Evolutionary conservation across 2,113 vertebrate genomes (phyloP), one percentile per base, ranked within the genome.

Genomic region (Psilopogon haemacephalus): DNA sequence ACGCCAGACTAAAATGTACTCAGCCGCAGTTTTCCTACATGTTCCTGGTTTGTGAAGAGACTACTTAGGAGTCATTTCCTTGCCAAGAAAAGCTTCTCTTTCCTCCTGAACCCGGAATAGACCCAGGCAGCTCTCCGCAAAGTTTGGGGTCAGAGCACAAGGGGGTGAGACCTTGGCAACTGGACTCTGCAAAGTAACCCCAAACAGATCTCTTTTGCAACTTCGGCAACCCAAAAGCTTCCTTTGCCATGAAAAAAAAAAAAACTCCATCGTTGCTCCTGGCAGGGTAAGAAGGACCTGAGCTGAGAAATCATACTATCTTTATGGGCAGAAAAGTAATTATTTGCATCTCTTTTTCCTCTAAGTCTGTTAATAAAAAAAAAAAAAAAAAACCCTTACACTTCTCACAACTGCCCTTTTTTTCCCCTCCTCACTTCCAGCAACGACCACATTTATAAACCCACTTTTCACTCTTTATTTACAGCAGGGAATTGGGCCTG

Each of bases 61-160:
- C 94, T 91, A 93, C 94, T 97, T 92, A 93, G 86, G 91, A 96
- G 95, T 84, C 86, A 92, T 97, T 98, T 98, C 98, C 98, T 98
- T 96, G 97, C 97, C 98, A 97, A 97, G 96, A 92, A 96, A 95
- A 97, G 96, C 95, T 97, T 92, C 93, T 96, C 94, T 98, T 98
- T 98, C 98, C 97, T 97, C 96, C 97, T 88, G 96, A 98, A 98
- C 97, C 96, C 71, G 75, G 97, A 94, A 90, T 86, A 96, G 96
- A 97, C 94, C 82, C 95, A 9, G 42, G 95, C 93, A 74, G 96
- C 90, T 74, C 96, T 84, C 64, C 30, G 92, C 84, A 52, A 85
- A 90, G 86, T 85, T 37, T 89, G 59, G 85, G 95, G 96, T 97
- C 97, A 94, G 84, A 92, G 86, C 95, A 90, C 6, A 5, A 54